A percentile compares a stretch with the other conserved stretches of the same genome.
Conservation (phyloP, 2,797 vertebrate species). For the Hipposideros larvatus region DNA sequence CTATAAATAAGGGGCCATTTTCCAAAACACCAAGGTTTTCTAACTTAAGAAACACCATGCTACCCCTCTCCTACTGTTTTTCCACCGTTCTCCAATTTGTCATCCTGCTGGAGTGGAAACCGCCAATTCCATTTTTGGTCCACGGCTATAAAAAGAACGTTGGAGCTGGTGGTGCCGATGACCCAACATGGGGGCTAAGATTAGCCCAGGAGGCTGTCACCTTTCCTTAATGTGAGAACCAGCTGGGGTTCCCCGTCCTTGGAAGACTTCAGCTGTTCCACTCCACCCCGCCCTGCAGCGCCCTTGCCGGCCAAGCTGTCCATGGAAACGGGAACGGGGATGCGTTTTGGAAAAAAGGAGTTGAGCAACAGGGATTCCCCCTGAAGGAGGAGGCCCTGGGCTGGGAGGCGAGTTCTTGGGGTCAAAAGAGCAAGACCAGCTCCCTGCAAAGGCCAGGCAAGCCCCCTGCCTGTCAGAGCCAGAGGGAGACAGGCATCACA, state of each 20-base stretch:
- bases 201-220: slow-evolving; percentile 72
- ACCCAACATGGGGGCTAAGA: slow-evolving; percentile 65
- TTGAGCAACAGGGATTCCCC: slow-evolving; percentile 80
- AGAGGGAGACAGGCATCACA: accelerated
- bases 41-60: slow-evolving; percentile 37
- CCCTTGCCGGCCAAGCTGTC: slow-evolving; percentile 60
- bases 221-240: slow-evolving; percentile 79
- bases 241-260: slow-evolving; percentile 75
- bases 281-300: background rate
- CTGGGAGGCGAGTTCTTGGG: background rate
- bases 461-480: background rate
- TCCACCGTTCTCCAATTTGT: slow-evolving; percentile 52
- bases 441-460: background rate
- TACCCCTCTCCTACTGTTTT: slow-evolving; percentile 47
- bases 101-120: slow-evolving; percentile 62
- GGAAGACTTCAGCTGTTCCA: slow-evolving; percentile 63
- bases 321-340: slow-evolving; percentile 76
- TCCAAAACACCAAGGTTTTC: slow-evolving; percentile 75
- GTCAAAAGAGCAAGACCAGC: slow-evolving; percentile 67
- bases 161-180: slow-evolving; percentile 50
- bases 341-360: slow-evolving; percentile 79
- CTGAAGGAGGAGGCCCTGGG: slow-evolving; percentile 4
- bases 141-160: slow-evolving; percentile 67
- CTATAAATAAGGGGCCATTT: slow-evolving; percentile 81
- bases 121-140: slow-evolving; percentile 35